Conservation (phyloP, 2,113 vertebrate species). For the Gorilla gorilla region DNA sequence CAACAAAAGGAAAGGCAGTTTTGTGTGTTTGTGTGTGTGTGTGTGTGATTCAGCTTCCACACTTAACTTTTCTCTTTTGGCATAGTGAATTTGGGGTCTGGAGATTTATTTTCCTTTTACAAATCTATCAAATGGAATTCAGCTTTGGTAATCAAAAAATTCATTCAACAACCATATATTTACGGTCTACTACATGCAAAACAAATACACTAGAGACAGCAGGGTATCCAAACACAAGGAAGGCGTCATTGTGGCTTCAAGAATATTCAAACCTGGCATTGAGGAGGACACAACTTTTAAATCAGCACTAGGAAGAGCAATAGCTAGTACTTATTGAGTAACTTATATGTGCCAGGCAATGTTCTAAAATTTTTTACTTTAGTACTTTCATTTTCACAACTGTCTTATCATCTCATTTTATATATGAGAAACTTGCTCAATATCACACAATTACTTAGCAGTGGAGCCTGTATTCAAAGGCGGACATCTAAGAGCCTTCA, state of each 20-base stretch:
- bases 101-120: too few relatives aligned
- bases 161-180: conserved; percentile 28
- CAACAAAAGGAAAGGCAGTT: too few relatives aligned
- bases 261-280: background rate
- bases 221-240: background rate
- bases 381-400: background rate
- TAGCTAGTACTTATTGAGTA: background rate
- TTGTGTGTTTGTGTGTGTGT: too few relatives aligned
- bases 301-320: background rate
- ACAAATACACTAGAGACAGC: background rate
- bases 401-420: background rate
- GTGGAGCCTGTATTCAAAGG: background rate
- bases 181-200: background rate
- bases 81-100: too few relatives aligned
- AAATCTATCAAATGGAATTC: conserved; percentile 41
- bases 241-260: background rate
- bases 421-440: background rate
- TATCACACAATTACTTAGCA: background rate
- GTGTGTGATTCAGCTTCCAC: too few relatives aligned
- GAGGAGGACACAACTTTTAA: background rate
- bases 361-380: background rate
- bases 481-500: background rate
- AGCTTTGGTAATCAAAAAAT: conserved; percentile 48
- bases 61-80: too few relatives aligned
- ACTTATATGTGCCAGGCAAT: background rate